Evolutionary conservation across 2,888 invertebrate species (phyloP).

Genomic region (Nephrotoma guestfalica): DNA sequence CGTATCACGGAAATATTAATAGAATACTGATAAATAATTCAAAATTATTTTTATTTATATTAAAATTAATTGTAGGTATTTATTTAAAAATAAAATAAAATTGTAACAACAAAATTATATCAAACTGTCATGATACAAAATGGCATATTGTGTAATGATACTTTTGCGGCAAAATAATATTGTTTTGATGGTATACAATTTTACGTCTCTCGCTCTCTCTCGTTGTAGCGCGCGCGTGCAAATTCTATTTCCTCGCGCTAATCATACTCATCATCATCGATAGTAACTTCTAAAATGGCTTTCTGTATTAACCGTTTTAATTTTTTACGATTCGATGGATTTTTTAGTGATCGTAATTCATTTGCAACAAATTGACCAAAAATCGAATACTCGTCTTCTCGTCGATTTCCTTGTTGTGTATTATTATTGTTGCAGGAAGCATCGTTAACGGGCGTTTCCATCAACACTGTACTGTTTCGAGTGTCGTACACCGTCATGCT

Average conservation of each 20-base stretch:
- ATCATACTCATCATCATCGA: neutral
- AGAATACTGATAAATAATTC: no score
- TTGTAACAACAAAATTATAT: neutral
- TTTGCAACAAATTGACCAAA: constrained; percentile 1
- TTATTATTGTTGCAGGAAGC: neutral
- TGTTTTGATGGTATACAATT: neutral
- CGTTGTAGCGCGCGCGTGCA: neutral
- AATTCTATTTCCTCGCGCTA: neutral
- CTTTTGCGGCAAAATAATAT: neutral
- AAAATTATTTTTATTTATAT: neutral
- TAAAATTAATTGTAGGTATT: neutral
- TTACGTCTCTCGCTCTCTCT: neutral
- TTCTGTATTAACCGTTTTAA: neutral
- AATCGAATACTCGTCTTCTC: neutral
- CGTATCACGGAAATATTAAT: no score
- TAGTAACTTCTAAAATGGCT: neutral
- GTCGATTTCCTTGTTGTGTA: neutral
- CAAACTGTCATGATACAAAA: neutral
- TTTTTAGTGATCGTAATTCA: neutral
- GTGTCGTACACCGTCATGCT: neutral
- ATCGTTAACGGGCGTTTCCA: neutral
- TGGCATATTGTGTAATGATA: neutral
- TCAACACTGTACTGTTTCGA: neutral
- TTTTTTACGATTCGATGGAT: neutral
- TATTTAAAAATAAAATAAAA: neutral